These are phyloP conservation scores for Ameiurus melas DNA, from an alignment of 2,113 vertebrate species.

Conservation along the genomic window DNA sequence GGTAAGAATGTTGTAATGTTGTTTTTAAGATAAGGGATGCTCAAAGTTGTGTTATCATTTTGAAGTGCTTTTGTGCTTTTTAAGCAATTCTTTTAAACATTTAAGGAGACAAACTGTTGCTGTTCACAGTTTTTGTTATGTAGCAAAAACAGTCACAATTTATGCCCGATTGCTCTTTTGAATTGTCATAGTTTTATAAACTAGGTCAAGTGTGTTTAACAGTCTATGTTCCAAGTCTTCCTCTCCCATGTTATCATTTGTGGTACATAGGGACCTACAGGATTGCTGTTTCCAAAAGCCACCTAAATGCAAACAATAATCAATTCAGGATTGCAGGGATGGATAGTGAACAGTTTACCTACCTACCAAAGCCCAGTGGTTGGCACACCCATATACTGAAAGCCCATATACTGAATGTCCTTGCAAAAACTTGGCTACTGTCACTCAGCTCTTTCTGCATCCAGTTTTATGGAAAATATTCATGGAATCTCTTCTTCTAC, in stretches of 20 bases:
- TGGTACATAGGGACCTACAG: constrained; percentile 1
- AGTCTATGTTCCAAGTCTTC: background rate
- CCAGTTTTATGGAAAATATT: constrained; percentile 46
- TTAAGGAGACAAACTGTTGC: background rate
- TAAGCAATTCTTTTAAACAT: background rate
- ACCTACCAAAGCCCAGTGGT: constrained; percentile 20
- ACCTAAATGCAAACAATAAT: constrained; percentile 55
- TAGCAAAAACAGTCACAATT: background rate
- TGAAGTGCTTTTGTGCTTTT: background rate
- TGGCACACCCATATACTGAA: constrained; percentile 57
- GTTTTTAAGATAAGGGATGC: background rate
- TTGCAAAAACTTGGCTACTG: constrained; percentile 33
- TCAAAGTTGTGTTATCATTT: background rate
- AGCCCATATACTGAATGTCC: constrained; percentile 48
- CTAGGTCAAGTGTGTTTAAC: constrained; percentile 25
- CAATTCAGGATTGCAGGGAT: constrained; percentile 50
- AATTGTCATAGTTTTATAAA: constrained; percentile 21
- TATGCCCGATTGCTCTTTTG: background rate
- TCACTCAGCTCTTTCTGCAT: constrained; percentile 7
- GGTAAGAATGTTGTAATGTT: background rate
- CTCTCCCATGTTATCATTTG: background rate
- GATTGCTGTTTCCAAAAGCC: constrained; percentile 51
- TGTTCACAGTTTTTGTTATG: background rate
- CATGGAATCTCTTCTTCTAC: constrained; percentile 42
- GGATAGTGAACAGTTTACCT: constrained; percentile 44